Conservation (phyloP, 1,140 invertebrate genomes). For the Ceratosolen solmsi region DNA sequence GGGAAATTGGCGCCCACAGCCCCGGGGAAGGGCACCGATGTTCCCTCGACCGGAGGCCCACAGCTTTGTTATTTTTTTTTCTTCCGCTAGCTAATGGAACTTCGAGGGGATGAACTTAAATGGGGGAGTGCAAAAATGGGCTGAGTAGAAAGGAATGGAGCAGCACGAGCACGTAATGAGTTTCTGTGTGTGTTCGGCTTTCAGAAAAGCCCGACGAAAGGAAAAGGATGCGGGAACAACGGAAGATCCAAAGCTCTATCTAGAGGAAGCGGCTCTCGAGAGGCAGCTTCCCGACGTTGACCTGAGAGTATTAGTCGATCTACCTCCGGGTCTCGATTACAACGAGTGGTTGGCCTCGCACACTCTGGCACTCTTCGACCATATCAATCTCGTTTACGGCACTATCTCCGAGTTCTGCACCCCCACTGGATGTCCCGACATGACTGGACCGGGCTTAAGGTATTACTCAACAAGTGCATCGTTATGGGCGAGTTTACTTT, state of each 20-base stretch:
- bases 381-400: conserved; percentile 97
- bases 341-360: conserved; percentile 99
- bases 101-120: neutral
- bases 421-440: conserved; percentile 92
- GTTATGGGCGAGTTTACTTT: no score
- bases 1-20: neutral
- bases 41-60: neutral
- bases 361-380: conserved; percentile 97
- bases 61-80: neutral
- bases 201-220: conserved; percentile 96
- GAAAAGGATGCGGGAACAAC: conserved; percentile 89
- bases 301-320: conserved; percentile 91
- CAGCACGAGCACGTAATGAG: neutral
- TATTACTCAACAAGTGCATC: no score
- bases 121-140: neutral
- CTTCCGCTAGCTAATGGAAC: neutral
- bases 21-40: neutral
- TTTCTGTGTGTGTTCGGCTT: neutral
- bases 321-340: conserved; percentile 94
- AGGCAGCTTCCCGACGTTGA: conserved; percentile 93
- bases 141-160: neutral
- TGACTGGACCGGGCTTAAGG: conserved; percentile 94
- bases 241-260: conserved; percentile 94
- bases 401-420: conserved; percentile 99
- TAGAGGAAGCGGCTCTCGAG: conserved; percentile 94